phyloP scores from a whole-genome alignment of 2,888 invertebrate genomes.

The Alentia gelatinosa region DNA sequence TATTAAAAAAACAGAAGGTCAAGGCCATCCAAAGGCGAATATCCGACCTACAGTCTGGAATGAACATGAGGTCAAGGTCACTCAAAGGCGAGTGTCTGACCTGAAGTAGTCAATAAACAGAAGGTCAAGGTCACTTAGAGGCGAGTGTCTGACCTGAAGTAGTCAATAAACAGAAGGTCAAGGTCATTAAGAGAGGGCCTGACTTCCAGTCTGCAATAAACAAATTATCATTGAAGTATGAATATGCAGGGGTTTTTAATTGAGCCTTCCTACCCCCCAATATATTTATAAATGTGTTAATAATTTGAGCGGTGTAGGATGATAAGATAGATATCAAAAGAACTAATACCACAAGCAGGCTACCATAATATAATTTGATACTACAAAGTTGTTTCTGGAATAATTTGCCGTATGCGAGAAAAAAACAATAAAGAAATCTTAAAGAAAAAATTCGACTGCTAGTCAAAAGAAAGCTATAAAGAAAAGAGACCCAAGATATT shows the following conservation, averaged over 20 bases:
- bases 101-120: background rate
- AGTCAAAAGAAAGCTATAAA: background rate
- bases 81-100: background rate
- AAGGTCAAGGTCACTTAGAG: background rate
- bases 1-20: background rate
- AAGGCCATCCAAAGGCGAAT: background rate
- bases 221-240: background rate
- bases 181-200: background rate
- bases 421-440: background rate
- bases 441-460: background rate
- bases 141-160: background rate
- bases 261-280: background rate
- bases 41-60: background rate
- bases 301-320: background rate
- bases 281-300: background rate
- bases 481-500: background rate
- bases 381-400: no score
- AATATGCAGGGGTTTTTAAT: background rate
- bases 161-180: background rate
- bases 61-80: background rate
- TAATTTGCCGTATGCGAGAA: background rate
- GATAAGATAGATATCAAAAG: no score
- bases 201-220: background rate
- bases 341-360: background rate
- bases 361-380: no score